Base-by-base conservation (phyloP, 1,140 invertebrate genomes). In the Drosophila kohkoa region DNA sequence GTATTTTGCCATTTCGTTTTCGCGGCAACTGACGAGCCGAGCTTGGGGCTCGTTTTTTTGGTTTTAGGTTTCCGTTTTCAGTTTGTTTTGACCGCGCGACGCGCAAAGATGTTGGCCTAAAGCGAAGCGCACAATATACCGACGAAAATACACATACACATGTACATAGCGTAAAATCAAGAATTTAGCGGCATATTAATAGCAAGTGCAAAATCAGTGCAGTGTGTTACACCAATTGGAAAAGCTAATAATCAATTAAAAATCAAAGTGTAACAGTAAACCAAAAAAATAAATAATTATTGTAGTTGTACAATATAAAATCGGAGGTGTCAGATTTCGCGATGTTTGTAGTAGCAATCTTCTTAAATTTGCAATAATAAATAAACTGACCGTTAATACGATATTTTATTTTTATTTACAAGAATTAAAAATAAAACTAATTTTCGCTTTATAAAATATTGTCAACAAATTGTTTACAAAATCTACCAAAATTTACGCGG, bases 51-150 rank as follows among this genome's bases (percentile, higher is more conserved):
- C 43, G 60, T 41, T 51, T 65, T 49, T 59, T 30, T 58, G 25
- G 65, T 32, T 73, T 70, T 20, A 30, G 58, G 49, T 57, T 74
- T 69, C 67, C 71, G 63, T 75, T 72, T 80, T 89, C 80, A 88
- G 85, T 88, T 88, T 68, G 83, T 72, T 78, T 89, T 79, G 64
- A 74, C 65, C 75, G 75, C 49, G 81, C 83, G 51, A 59, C 75
- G 25, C 57, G 81, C 38, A 75, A 67, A 65, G 85, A 66, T 76
- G 64, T 67, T 66, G 51, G 65, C 62, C 48, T 79, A 77, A 80
- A 77, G 51, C 65, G 43, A 58, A 43, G 35, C 64, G 67, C 58
- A 52, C 45, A 58, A 49, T 32, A 45, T 13, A 59, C 13, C 43
- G 45, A 32, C 20, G 20, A 20, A 1, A 45, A 45, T 45, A 30